Evolutionary conservation across 35 echinoderm and acorn worm genomes (phyloP).

Genomic region (Eucidaris tribuloides): DNA sequence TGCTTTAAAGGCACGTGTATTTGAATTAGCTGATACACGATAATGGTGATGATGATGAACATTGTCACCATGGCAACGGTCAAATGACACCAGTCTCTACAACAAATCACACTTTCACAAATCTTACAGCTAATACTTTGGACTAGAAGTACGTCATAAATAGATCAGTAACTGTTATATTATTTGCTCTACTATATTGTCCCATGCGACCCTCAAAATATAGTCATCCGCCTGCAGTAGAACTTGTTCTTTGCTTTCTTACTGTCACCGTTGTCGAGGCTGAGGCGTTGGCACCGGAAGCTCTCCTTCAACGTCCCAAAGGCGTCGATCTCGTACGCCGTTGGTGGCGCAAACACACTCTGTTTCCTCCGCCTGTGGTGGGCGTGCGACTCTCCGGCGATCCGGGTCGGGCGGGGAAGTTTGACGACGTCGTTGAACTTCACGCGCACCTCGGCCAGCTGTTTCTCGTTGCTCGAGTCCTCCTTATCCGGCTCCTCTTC

Average conservation of each 20-base stretch:
- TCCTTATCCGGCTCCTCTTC: background rate
- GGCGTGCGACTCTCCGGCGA: background rate
- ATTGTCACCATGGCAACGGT: no score
- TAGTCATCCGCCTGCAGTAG: background rate
- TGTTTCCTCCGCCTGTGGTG: background rate
- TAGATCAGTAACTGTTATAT: no score
- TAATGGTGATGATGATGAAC: no score
- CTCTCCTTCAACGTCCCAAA: background rate
- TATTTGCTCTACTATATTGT: background rate
- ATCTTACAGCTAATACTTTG: no score
- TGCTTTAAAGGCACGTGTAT: no score
- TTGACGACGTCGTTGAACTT: background rate
- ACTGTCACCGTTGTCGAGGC: constrained; percentile 24
- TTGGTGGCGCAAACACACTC: background rate
- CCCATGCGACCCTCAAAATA: background rate
- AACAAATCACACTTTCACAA: no score
- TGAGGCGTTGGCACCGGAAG: background rate
- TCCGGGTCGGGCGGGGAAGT: background rate
- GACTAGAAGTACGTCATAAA: no score
- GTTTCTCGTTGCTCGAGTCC: background rate
- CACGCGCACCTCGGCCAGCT: background rate
- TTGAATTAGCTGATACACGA: no score
- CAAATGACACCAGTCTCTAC: no score
- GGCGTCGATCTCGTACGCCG: constrained; percentile 13
- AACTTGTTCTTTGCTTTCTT: background rate